Evolutionary conservation across 2,888 invertebrate genomes (phyloP), one percentile per base, ranked within the genome.

Genomic region (Microdon myrmicae): DNA sequence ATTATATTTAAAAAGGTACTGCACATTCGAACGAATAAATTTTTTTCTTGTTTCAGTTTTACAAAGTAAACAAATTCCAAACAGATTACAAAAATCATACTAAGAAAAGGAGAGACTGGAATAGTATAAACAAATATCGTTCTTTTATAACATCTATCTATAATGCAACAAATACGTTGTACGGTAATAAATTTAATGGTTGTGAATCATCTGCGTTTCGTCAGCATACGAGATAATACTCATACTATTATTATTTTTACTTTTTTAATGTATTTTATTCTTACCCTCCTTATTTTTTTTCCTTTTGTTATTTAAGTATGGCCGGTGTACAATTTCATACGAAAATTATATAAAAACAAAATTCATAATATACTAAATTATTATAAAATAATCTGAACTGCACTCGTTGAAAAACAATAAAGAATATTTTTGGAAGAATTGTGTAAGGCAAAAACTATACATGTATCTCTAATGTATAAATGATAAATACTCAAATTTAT

Each of bases 361-460:
- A n/a, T n/a, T 34, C 12, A 6, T 35, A 5, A 20, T 20, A 3
- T n/a, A n/a, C n/a, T n/a, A n/a, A n/a, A 10, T n/a, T 20, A 19
- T 9, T 12, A 16, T 17, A 31, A 34, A 44, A 32, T 12, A 22
- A 51, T n/a, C 43, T 38, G 17, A 14, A 39, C n/a, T 39, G 8
- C 10, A 16, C 14, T 4, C n/a, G 19, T 19, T 12, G 10, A 19
- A n/a, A 17, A 19, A 41, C 13, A 29, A 19, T 10, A 8, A 22
- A 22, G 28, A 32, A 49, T 10, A 51, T 45, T 56, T 49, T 51
- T 56, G 56, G 56, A 64, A 64, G 49, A 64, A 56, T 56, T 56
- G 23, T 43, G 31, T 48, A 56, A 56, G 61, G 49, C 61, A 22
- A 32, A 45, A 56, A 49, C 20, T 14, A 48, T 34, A 39, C n/a